Evolutionary conservation across 2,113 vertebrate genomes (phyloP), one percentile per base, ranked within the genome.

Genomic region (Sminthopsis crassicaudata): DNA sequence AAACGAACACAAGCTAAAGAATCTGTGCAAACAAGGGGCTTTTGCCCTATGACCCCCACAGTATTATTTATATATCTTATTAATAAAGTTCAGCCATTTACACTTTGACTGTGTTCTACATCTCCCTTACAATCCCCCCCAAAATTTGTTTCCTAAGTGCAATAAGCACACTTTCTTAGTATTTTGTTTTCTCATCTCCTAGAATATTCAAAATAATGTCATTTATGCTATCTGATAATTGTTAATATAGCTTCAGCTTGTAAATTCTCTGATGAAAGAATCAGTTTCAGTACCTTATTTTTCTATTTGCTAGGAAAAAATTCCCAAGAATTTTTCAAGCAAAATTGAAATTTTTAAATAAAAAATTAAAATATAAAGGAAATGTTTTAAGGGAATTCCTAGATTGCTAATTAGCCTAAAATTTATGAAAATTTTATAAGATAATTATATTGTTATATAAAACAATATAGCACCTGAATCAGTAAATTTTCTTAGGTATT

Each of bases 391-490:
- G 94, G 89, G n/a, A 97, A 91, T 16, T 53, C 12, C 19, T 76
- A 26, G 94, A 92, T 91, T 60, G 54, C 50, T 91, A 96, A 93
- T 26, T 94, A 27, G 46, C 42, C 36, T 76, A 91, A 92, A 90
- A 91, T 89, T 95, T 97, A 16, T 96, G 91, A 84, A 95, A 95
- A 96, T 42, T 94, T 42, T 94, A 51, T 6, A 7, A 48, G 95
- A 90, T 94, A 51, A 55, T 92, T 94, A 95, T 51, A 94, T 95
- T 95, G 96, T 90, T 96, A 7, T 57, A 67, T 94, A 52, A 89
- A 91, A 97, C 97, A 94, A 97, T 92, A 95, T 84, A 96, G 95
- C 76, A 93, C 92, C 89, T 94, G 52, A 95, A 95, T 95, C 26
- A 89, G 30, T 52, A 89, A 27, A 96, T 84, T 89, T 93, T 89